phyloP scores from a whole-genome alignment of 2,888 invertebrate genomes.

The Aromia moschata region DNA sequence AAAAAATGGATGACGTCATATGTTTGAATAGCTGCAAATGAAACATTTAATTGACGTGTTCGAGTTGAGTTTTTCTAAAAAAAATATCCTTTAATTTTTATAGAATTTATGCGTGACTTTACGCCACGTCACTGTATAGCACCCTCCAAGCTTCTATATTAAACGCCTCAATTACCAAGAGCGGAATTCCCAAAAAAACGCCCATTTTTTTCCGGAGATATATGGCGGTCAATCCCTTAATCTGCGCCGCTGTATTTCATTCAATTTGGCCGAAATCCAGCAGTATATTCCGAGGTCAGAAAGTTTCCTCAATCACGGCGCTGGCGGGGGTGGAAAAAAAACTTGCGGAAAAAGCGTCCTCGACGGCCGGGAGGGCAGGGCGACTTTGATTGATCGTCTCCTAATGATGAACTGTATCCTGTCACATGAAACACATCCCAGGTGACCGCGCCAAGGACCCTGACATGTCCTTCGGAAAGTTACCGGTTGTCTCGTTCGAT shows the following conservation, averaged over 20 bases:
- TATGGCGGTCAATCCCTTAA: constrained; percentile 6
- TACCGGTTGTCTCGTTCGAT: background rate
- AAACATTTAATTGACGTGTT: too few relatives aligned
- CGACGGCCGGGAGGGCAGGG: constrained; percentile 22
- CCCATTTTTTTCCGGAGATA: background rate
- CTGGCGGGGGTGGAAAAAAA: constrained; percentile 17
- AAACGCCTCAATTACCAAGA: too few relatives aligned
- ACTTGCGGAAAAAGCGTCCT: constrained; percentile 38
- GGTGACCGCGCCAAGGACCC: constrained; percentile 18
- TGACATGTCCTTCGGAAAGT: background rate
- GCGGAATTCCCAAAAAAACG: background rate
- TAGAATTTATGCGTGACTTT: too few relatives aligned
- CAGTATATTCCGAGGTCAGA: constrained; percentile 21
- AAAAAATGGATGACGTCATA: too few relatives aligned
- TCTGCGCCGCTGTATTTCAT: constrained; percentile 27
- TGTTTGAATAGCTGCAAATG: too few relatives aligned
- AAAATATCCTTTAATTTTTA: too few relatives aligned
- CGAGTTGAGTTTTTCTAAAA: too few relatives aligned
- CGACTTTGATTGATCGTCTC: constrained; percentile 50
- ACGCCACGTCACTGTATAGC: too few relatives aligned
- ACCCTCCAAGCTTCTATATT: too few relatives aligned
- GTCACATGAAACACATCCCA: constrained; percentile 24
- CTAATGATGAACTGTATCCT: constrained; percentile 42
- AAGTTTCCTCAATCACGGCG: constrained; percentile 27
- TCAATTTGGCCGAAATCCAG: constrained; percentile 24